Evolutionary conservation across 2,113 vertebrate species (phyloP).

Genomic region (Cephalopholis sonnerati): DNA sequence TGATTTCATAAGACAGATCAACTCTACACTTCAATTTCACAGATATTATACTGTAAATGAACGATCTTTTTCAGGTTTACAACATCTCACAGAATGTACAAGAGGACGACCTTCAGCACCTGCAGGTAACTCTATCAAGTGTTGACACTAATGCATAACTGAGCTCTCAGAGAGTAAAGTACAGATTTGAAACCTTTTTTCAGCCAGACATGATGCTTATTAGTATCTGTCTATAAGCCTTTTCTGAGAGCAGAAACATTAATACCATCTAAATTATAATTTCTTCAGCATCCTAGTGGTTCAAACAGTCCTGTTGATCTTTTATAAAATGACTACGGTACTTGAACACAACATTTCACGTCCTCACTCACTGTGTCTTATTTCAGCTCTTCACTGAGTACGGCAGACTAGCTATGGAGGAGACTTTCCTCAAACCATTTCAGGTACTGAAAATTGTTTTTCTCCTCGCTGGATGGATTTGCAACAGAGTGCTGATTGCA

Average conservation of each 20-base stretch:
- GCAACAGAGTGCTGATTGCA: background rate
- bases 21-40: background rate
- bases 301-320: background rate
- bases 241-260: background rate
- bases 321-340: background rate
- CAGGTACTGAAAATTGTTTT: slow-evolving; percentile 87
- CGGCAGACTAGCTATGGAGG: slow-evolving; percentile 97
- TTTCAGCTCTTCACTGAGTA: slow-evolving; percentile 98
- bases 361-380: background rate
- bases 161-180: background rate
- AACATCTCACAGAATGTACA: slow-evolving; percentile 95
- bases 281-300: background rate
- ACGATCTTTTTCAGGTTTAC: slow-evolving; percentile 85
- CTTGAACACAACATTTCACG: background rate
- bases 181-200: background rate
- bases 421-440: slow-evolving; percentile 97
- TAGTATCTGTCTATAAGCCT: background rate
- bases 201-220: background rate
- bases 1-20: background rate
- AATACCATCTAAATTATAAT: background rate
- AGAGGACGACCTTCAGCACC: slow-evolving; percentile 93
- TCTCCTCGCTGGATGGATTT: background rate
- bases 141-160: background rate
- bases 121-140: slow-evolving; percentile 85
- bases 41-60: background rate